Percentiles rank a stretch among this genome's conserved stretches.
phyloP scores from a whole-genome alignment of 2,113 vertebrate genomes.

The Manacus vitellinus region DNA sequence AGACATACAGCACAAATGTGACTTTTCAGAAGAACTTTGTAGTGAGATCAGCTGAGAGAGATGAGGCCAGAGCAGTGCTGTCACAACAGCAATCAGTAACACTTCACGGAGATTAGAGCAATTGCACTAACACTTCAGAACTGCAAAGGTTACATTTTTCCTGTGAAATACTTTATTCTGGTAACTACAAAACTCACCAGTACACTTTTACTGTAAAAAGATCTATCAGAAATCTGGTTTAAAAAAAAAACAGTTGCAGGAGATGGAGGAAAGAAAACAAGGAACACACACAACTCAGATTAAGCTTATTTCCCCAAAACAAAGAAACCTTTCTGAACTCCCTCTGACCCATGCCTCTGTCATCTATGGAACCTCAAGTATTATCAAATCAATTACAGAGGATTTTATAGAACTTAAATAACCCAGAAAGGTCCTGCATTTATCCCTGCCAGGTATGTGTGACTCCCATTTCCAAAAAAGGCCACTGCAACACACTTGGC shows the following conservation, averaged over 20 bases:
- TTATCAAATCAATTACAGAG: not conserved
- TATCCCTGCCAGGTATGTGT: not conserved
- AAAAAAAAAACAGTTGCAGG: not conserved
- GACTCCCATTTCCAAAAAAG: not conserved
- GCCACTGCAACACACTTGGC: not conserved
- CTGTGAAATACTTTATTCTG: not conserved
- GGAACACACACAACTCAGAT: not conserved
- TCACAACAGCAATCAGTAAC: not conserved
- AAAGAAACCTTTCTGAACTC: not conserved
- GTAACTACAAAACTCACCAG: not conserved
- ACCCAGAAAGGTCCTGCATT: not conserved
- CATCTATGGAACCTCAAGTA: not conserved
- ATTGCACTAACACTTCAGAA: not conserved
- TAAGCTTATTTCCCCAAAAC: not conserved
- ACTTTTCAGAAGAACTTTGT: not conserved
- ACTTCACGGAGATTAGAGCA: fast-evolving
- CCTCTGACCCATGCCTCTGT: not conserved
- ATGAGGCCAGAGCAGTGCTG: not conserved
- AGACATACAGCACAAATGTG: not conserved
- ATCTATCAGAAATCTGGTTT: not conserved
- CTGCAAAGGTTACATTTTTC: not conserved
- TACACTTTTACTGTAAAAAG: not conserved
- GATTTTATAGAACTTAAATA: not conserved
- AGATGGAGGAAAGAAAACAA: not conserved
- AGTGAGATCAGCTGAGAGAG: not conserved